These are phyloP conservation scores for Lepus americanus DNA, from an alignment of 2,113 vertebrate species.

Conservation along the genomic window DNA sequence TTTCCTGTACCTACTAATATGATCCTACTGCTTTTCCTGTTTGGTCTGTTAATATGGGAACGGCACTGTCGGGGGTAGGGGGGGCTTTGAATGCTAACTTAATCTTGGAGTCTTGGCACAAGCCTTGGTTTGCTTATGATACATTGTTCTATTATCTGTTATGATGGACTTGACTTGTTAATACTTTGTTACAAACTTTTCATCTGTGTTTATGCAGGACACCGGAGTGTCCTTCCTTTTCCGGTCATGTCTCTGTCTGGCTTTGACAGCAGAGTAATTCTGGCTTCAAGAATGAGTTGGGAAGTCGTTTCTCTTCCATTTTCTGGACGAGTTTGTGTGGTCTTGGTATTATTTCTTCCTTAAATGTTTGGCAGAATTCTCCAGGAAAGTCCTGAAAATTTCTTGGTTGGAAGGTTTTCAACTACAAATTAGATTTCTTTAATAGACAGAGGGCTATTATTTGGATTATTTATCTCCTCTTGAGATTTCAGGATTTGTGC, in stretches of 20 bases:
- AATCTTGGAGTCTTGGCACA: neutral
- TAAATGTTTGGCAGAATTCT: neutral
- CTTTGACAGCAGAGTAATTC: neutral
- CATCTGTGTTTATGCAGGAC: neutral
- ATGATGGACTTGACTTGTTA: neutral
- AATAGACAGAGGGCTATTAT: neutral
- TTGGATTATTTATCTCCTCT: neutral
- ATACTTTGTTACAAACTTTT: neutral
- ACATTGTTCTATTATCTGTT: neutral
- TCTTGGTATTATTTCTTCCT: neutral
- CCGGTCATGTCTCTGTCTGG: neutral
- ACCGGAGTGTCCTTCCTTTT: neutral
- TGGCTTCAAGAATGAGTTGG: neutral
- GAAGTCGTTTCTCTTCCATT: neutral
- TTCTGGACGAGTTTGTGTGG: neutral
- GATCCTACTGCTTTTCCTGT: neutral
- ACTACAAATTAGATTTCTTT: neutral
- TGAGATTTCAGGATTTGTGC: neutral
- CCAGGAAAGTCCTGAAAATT: neutral
- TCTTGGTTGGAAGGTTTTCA: constrained; percentile 12
- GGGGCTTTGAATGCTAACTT: neutral
- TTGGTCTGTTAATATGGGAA: neutral
- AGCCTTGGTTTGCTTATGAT: neutral
- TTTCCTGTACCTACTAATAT: neutral
- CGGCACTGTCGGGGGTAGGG: neutral